phyloP scores from a whole-genome alignment of 2,113 vertebrate species.

The Sapajus apella region DNA sequence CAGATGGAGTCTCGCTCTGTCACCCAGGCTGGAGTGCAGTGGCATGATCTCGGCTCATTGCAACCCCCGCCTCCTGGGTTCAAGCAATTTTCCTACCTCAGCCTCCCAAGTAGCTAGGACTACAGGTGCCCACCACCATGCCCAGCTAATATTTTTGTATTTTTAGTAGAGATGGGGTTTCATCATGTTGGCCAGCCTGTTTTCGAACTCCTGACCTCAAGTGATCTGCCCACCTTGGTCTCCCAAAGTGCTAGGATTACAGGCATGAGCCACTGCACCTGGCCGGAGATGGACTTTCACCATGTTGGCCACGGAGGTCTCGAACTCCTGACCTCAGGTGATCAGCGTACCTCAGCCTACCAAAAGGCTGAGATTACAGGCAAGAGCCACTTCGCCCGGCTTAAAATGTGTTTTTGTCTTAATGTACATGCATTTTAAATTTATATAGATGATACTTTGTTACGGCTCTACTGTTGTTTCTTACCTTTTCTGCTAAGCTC shows the following conservation, averaged over 20 bases:
- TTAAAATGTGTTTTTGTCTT: background rate
- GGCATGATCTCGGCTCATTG: no score
- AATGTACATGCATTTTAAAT: background rate
- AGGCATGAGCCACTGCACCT: background rate
- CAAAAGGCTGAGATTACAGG: background rate
- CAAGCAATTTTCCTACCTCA: no score
- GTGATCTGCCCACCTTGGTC: background rate
- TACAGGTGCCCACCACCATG: no score
- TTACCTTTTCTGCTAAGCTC: background rate
- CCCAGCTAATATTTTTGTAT: no score
- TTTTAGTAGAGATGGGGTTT: no score
- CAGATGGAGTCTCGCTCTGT: fast-evolving
- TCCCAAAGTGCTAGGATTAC: background rate
- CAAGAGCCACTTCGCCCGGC: background rate
- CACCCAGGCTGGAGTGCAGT: no score
- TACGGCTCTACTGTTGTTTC: background rate
- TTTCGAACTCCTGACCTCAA: background rate
- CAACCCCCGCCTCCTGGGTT: no score
- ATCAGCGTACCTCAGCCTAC: background rate
- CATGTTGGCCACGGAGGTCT: background rate
- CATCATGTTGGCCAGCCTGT: background rate
- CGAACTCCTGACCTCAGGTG: background rate
- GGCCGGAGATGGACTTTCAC: background rate
- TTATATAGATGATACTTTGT: background rate
- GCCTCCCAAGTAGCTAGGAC: no score